Conservation (phyloP, 1,140 invertebrate species). For the Drosophila tsacasi region DNA sequence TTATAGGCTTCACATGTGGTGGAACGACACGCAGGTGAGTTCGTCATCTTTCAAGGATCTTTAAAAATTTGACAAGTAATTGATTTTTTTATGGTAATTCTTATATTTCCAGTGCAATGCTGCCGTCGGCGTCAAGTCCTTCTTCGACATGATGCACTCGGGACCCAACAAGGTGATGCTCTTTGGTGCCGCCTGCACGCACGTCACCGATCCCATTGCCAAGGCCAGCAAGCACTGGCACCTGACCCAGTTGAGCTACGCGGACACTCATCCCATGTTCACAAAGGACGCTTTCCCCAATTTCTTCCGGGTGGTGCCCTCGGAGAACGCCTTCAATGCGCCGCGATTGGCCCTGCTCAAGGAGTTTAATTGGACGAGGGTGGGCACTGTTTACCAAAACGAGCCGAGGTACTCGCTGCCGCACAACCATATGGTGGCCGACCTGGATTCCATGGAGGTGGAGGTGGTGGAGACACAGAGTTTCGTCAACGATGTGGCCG, state of each 20-base stretch:
- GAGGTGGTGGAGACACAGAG: slow-evolving; percentile 96
- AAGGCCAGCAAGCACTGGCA: slow-evolving; percentile 99
- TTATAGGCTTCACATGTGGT: slow-evolving; percentile 96
- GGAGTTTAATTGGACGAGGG: slow-evolving; percentile 98
- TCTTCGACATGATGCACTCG: slow-evolving; percentile 99
- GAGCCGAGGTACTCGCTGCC: slow-evolving; percentile 97
- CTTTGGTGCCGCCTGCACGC: slow-evolving; percentile 98
- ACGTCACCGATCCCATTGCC: slow-evolving; percentile 98
- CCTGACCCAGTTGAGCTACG: slow-evolving; percentile 98
- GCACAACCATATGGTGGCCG: slow-evolving; percentile 95
- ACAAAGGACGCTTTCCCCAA: slow-evolving; percentile 97
- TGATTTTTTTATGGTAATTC: background rate
- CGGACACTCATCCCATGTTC: slow-evolving; percentile 99
- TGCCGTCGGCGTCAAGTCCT: slow-evolving; percentile 98
- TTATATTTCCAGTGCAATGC: slow-evolving; percentile 94
- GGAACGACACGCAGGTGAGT: slow-evolving; percentile 97
- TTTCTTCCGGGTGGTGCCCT: slow-evolving; percentile 98
- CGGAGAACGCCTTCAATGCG: slow-evolving; percentile 97
- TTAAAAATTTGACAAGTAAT: background rate
- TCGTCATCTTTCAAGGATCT: background rate
- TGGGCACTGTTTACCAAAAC: slow-evolving; percentile 98
- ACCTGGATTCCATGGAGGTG: slow-evolving; percentile 93
- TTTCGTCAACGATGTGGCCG: slow-evolving; percentile 95
- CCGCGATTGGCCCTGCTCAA: slow-evolving; percentile 94
- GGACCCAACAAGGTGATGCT: slow-evolving; percentile 96